phyloP scores from a whole-genome alignment of 2,113 vertebrate genomes.

The Labeo catla region DNA sequence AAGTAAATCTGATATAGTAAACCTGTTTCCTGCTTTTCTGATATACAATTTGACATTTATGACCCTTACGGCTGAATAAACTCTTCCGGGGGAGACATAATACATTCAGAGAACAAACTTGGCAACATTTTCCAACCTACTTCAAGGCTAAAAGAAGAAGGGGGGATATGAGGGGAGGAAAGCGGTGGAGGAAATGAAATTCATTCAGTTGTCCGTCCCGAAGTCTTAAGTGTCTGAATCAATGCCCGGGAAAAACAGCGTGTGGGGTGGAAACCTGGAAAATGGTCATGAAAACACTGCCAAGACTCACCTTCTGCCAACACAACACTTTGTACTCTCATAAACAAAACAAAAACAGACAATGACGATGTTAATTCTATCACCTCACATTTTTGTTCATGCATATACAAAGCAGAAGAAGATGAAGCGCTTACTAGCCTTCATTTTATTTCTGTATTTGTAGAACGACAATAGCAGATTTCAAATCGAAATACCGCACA shows the following conservation, averaged over 20 bases:
- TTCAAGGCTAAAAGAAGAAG: conserved; percentile 34
- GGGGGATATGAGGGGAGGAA: conserved; percentile 42
- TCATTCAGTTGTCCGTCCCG: conserved; percentile 53
- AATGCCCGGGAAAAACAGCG: conserved; percentile 35
- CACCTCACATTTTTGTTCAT: not conserved
- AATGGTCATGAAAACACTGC: conserved; percentile 38
- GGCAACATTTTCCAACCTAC: conserved; percentile 49
- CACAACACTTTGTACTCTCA: conserved; percentile 19
- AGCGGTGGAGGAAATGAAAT: conserved; percentile 65
- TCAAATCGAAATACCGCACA: not conserved
- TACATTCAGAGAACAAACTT: conserved; percentile 33
- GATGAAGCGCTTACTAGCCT: not conserved
- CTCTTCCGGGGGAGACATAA: conserved; percentile 39
- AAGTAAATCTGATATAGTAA: not conserved
- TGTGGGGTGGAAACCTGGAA: conserved; percentile 48
- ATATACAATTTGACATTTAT: not conserved
- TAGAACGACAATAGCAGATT: not conserved
- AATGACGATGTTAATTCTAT: not conserved
- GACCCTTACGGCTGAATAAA: conserved; percentile 3
- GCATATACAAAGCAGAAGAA: not conserved
- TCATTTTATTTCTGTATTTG: not conserved
- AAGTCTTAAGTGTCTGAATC: conserved; percentile 46
- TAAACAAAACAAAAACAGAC: conserved; percentile 30
- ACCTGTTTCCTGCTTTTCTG: not conserved
- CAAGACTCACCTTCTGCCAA: conserved; percentile 4